phyloP scores from a whole-genome alignment of 2,797 vertebrate genomes.

The Sitta carolinensis region DNA sequence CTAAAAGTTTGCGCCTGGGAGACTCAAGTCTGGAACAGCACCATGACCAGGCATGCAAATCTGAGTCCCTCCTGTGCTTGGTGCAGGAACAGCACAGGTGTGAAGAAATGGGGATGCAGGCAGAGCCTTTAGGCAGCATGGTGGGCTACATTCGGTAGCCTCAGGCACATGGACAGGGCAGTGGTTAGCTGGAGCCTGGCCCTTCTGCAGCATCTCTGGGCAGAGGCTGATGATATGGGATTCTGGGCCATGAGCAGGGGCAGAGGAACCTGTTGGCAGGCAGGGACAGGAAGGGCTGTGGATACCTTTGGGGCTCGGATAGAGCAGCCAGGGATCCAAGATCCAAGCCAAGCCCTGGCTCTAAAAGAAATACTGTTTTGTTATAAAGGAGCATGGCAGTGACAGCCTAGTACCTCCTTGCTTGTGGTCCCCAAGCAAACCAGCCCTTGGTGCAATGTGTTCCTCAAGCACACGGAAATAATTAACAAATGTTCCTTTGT shows the following conservation, averaged over 20 bases:
- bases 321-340: background rate
- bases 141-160: background rate
- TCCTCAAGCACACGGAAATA: slow-evolving; percentile 1
- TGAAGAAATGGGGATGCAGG: background rate
- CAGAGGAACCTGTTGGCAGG: background rate
- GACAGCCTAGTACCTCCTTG: background rate
- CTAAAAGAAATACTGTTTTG: background rate
- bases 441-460: background rate
- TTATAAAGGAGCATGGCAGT: background rate
- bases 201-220: background rate
- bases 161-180: background rate
- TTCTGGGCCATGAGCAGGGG: background rate
- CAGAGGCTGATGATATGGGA: background rate
- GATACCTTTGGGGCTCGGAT: background rate
- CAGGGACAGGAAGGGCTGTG: background rate
- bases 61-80: background rate
- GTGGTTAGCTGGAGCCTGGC: background rate
- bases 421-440: background rate
- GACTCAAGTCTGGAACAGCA: background rate
- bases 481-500: slow-evolving; percentile 34
- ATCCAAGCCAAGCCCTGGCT: background rate
- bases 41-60: background rate
- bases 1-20: background rate
- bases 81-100: accelerated
- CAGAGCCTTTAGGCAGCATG: background rate